Conservation (phyloP, 2,113 vertebrate genomes). For the Andinoacara biseriatus region DNA sequence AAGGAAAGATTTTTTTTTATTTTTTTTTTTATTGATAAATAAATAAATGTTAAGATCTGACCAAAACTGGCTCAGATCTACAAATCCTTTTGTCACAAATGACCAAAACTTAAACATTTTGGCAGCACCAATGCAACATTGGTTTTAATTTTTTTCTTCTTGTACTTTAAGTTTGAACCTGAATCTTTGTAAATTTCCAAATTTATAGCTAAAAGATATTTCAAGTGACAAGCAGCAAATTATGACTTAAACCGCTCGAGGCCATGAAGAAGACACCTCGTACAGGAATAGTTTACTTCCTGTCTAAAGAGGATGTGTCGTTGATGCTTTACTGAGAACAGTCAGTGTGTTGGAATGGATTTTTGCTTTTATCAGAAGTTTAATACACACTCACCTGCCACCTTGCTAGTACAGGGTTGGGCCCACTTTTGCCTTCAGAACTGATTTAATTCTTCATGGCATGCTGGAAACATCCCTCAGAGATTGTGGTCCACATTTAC, state of each 20-base stretch:
- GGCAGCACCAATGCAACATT: no score
- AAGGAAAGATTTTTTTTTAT: background rate
- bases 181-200: background rate
- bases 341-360: background rate
- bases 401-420: background rate
- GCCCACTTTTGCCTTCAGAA: background rate
- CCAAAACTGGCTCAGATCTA: background rate
- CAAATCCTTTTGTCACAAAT: background rate
- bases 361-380: background rate
- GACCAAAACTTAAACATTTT: background rate
- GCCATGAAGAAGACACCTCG: fast-evolving
- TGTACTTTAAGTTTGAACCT: background rate
- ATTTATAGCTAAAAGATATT: background rate
- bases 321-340: background rate
- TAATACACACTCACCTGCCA: background rate
- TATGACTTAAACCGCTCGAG: background rate
- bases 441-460: no score
- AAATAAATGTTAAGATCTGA: background rate
- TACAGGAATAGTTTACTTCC: background rate
- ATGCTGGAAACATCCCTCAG: background rate
- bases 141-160: background rate
- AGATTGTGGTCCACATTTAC: background rate
- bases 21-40: no score
- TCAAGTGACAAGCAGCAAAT: background rate
- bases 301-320: background rate